Evolutionary conservation across 2,797 vertebrate species (phyloP).

Genomic region (Lepilemur ruficaudatus): DNA sequence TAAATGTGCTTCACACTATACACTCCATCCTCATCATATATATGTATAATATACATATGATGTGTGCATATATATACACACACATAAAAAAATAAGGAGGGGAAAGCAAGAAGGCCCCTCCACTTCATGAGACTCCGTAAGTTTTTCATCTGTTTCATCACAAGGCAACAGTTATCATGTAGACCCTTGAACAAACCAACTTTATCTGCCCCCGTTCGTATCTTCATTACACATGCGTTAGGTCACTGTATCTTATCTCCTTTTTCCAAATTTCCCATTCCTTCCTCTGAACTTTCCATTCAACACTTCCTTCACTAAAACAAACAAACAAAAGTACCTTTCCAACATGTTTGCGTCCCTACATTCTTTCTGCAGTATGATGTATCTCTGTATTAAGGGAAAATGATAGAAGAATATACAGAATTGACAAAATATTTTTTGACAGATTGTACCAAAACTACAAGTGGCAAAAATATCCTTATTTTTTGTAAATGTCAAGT

Average conservation of each 20-base stretch:
- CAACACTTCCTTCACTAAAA: background rate
- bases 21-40: background rate
- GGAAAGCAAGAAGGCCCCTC: background rate
- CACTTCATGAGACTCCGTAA: background rate
- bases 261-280: background rate
- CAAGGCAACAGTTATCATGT: background rate
- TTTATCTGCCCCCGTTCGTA: background rate
- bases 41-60: fast-evolving
- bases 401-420: background rate
- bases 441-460: background rate
- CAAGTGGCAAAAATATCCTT: background rate
- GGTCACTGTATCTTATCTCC: background rate
- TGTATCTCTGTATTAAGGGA: background rate
- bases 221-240: background rate
- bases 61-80: background rate
- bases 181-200: background rate
- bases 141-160: background rate
- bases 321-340: background rate
- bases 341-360: background rate
- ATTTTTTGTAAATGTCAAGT: background rate
- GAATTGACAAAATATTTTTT: background rate
- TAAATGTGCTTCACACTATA: background rate
- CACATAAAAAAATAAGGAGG: background rate
- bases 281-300: background rate
- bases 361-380: background rate